Evolutionary conservation across 2,888 invertebrate genomes (phyloP).

Genomic region (Tricholauxania praeusta): DNA sequence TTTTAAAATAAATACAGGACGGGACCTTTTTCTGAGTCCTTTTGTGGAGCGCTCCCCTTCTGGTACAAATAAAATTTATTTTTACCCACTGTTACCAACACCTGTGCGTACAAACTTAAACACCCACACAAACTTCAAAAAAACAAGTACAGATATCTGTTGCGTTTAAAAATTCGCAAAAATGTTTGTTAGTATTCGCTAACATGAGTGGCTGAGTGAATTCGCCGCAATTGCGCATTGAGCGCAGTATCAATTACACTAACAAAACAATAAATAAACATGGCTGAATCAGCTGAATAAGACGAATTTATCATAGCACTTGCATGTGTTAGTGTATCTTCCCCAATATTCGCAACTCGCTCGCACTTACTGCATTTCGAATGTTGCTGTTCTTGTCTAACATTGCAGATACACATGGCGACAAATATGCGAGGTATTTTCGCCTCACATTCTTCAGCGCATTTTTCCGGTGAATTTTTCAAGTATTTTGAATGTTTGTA

Average conservation of each 20-base stretch:
- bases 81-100: too few species aligned
- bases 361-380: neutral
- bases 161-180: too few species aligned
- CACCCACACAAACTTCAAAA: slow-evolving; percentile 1
- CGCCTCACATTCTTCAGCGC: slow-evolving; percentile 56
- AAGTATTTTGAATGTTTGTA: slow-evolving; percentile 49
- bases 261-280: slow-evolving; percentile 19
- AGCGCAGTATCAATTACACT: neutral
- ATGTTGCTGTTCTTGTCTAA: slow-evolving; percentile 17
- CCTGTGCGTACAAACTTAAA: neutral
- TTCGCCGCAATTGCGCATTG: slow-evolving; percentile 41
- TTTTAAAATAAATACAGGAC: too few species aligned
- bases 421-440: slow-evolving; percentile 43
- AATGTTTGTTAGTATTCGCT: neutral
- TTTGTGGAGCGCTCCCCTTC: too few species aligned
- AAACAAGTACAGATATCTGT: neutral
- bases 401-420: slow-evolving; percentile 38
- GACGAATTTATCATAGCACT: neutral
- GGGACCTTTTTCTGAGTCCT: too few species aligned
- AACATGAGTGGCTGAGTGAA: slow-evolving; percentile 14
- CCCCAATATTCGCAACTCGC: slow-evolving; percentile 28
- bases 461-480: slow-evolving; percentile 55
- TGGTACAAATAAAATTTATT: too few species aligned
- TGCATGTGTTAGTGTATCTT: slow-evolving; percentile 19
- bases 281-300: slow-evolving; percentile 37